phyloP scores from a whole-genome alignment of 2,113 vertebrate species.

The Sinocyclocheilus anophthalmus region DNA sequence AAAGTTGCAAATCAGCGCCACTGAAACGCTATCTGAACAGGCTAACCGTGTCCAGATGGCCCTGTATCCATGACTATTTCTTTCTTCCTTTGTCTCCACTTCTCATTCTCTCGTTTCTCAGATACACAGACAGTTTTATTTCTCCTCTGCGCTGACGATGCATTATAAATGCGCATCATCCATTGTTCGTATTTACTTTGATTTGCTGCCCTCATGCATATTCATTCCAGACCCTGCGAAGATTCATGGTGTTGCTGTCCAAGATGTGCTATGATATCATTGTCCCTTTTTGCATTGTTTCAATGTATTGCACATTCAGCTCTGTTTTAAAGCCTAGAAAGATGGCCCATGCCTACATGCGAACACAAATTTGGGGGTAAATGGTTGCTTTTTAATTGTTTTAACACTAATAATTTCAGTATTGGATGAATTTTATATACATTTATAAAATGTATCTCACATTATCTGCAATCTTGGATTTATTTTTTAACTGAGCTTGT shows the following conservation, averaged over 20 bases:
- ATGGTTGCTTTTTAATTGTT: not conserved
- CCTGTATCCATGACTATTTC: conserved; percentile 50
- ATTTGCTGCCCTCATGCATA: conserved; percentile 55
- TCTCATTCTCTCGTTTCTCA: conserved; percentile 48
- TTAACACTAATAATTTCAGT: not conserved
- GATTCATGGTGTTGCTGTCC: not conserved
- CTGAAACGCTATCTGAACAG: conserved; percentile 55
- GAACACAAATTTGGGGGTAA: too few relatives aligned
- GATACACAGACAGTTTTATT: conserved; percentile 64
- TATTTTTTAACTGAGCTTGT: not conserved
- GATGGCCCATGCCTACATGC: not conserved
- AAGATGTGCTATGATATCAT: not conserved
- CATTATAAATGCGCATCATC: conserved; percentile 67
- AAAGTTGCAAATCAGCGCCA: conserved; percentile 54
- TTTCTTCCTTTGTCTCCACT: conserved; percentile 52
- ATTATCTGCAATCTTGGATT: not conserved
- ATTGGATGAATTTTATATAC: not conserved
- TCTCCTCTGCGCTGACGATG: conserved; percentile 46
- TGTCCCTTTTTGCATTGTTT: not conserved
- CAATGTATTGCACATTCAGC: conserved; percentile 21
- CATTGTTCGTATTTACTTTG: conserved; percentile 68
- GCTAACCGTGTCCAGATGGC: conserved; percentile 60
- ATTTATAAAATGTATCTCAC: too few relatives aligned
- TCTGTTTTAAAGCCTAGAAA: not conserved
- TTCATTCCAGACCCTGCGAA: conserved; percentile 40